Base-by-base conservation (phyloP, 2,888 invertebrate genomes). In the Drosophila austrosaltans region DNA sequence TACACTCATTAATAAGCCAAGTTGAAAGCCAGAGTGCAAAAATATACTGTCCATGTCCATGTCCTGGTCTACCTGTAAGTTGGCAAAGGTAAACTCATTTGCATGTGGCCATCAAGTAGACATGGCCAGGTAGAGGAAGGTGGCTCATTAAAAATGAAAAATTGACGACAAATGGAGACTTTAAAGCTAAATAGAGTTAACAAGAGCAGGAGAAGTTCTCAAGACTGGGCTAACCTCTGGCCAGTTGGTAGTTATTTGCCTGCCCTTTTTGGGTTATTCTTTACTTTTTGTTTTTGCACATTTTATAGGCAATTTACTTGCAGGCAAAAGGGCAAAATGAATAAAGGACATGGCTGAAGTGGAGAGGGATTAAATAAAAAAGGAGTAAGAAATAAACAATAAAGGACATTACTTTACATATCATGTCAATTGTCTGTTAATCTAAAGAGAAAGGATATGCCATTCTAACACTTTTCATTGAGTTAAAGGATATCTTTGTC, bases 131-230 rank as follows among this genome's bases (percentile, higher is more conserved):
- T n/a, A 16, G 69, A 57, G 60, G 44, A 73, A 25, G 48, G 71
- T 71, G 56, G 59, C 72, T 73, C 72, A 73, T 76, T 76, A 71
- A 57, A 59, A 64, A 69, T 62, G 75, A 75, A 69, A 75, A 75
- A 75, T 75, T 40, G 57, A 22, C 69, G 70, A 66, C 66, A 70
- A 66, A 69, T 75, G 70, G 63, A 53, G 70, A 66, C 62, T 66
- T 54, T 44, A 39, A 58, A 40, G 73, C 7, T 10, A 65, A 72
- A 53, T 25, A 48, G 25, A 48, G 48, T 16, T 25, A 48, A 48
- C 48, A 48, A 48, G 25, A 22, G 48, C 3, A 12, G 48, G 48
- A 4, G 4, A 22, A 25, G 25, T 12, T 48, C 48, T 48, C 48
- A 48, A 48, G 48, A 12, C 48, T 48, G 10, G 48, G 3, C 48